Evolutionary conservation across 1,140 invertebrate species (phyloP), one percentile per base, ranked within the genome.

Genomic region (Chrysoperla carnea): DNA sequence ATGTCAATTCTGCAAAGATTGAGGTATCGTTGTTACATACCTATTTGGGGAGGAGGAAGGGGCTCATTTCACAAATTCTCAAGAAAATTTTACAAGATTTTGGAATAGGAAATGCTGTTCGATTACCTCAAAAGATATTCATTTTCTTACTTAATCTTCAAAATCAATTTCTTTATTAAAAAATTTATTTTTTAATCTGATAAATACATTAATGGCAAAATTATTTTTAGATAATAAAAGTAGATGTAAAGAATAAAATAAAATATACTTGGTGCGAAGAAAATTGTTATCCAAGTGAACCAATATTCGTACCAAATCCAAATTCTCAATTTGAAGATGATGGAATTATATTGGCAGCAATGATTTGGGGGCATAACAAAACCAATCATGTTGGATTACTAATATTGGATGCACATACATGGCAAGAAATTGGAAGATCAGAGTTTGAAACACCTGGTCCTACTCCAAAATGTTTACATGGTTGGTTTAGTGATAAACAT

Each of bases 201-300:
- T n/a, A n/a, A n/a, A n/a, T n/a, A n/a, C n/a, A n/a, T n/a, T n/a
- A n/a, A 23, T 23, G 5, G 17, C 17, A 23, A 23, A 23, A 23
- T 48, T 49, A 50, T 51, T 48, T 66, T 47, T 52, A 85, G 81
- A 58, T 84, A 1, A 81, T 84, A 6, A 87, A 88, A 64, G 79
- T 87, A n/a, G 80, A 87, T 52, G 73, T 71, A 0, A 42, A 62
- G 31, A 72, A 53, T 1, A 81, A 80, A 49, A 73, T 68, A 1
- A 63, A 55, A n/a, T 62, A 68, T 47, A 78, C 70, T 1, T 90
- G 83, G 84, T 71, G 68, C 41, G 81, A 88, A 53, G 55, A 59
- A 2, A 70, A 79, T 43, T 70, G 75, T 41, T 88, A 82, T 57
- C 84, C 86, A 1, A 88, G 85, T 52, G 88, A 93, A 59, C 85